phyloP scores from a whole-genome alignment of 2,888 invertebrate species.

The Diabrotica balteata region DNA sequence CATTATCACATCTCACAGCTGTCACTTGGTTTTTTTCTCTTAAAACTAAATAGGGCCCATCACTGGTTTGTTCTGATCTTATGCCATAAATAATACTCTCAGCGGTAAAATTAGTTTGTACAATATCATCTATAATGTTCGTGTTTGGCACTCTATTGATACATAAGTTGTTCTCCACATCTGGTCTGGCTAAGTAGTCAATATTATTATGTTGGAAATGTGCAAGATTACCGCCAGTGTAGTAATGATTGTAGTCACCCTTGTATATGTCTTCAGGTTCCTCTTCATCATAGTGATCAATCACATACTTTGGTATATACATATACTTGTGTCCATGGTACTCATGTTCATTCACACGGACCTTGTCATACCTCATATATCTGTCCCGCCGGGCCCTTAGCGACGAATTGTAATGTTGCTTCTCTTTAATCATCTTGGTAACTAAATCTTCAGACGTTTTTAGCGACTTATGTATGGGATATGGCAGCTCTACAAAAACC shows the following conservation, averaged over 20 bases:
- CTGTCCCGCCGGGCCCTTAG: no score
- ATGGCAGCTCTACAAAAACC: conserved; percentile 37
- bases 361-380: no score
- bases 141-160: conserved; percentile 26
- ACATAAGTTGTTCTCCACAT: conserved; percentile 33
- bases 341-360: conserved; percentile 2
- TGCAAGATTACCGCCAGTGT: conserved; percentile 42
- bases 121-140: conserved; percentile 13
- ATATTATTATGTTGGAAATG: conserved; percentile 28
- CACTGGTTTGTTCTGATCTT: conserved; percentile 24
- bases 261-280: conserved; percentile 38
- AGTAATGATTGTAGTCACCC: conserved; percentile 41
- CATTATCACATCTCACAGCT: conserved; percentile 25
- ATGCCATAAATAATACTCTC: conserved; percentile 32
- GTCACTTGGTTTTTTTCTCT: conserved; percentile 34
- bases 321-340: conserved; percentile 29
- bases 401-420: conserved; percentile 24
- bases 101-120: conserved; percentile 16
- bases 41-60: conserved; percentile 30
- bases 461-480: conserved; percentile 37
- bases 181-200: conserved; percentile 39
- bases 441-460: conserved; percentile 29
- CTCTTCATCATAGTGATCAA: conserved; percentile 37
- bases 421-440: conserved; percentile 31
- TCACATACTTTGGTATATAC: conserved; percentile 36